These are phyloP conservation scores for Narcine bancroftii DNA, from an alignment of 2,113 vertebrate species.

Conservation along the genomic window DNA sequence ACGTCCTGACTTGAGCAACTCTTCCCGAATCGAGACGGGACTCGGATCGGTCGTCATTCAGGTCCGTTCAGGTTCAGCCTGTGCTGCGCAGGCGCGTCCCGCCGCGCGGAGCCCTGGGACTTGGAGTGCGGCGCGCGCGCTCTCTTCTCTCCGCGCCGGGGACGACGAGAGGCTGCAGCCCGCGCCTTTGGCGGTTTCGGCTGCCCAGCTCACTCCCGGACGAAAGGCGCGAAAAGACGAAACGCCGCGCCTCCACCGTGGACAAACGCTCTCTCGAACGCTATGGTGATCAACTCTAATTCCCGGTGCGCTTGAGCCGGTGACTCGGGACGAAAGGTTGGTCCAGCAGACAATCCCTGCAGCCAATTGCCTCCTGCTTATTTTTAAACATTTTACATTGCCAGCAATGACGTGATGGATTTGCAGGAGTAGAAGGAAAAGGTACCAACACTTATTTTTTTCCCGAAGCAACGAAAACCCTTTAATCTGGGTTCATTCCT, in stretches of 20 bases:
- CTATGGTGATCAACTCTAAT: background rate
- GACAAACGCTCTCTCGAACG: no score
- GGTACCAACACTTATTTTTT: background rate
- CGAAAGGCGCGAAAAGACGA: background rate
- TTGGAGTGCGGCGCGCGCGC: background rate
- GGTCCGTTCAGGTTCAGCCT: background rate
- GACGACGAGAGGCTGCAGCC: no score
- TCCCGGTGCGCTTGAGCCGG: constrained; percentile 17
- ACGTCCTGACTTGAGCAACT: background rate
- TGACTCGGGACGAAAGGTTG: background rate
- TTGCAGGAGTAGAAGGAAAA: background rate
- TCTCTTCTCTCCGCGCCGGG: no score
- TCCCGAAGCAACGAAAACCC: background rate
- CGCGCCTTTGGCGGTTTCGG: no score
- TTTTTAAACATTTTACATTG: background rate
- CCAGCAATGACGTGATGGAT: constrained; percentile 14
- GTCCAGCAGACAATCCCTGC: background rate
- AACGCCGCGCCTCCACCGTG: background rate
- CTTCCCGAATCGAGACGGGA: background rate
- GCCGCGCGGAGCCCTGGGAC: background rate
- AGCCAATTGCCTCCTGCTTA: background rate
- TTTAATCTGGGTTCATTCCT: background rate
- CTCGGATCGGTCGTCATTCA: background rate
- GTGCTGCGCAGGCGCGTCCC: background rate
- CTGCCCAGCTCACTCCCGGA: no score